phyloP scores from a whole-genome alignment of 2,888 invertebrate genomes.

The Polyommatus iphigenia region DNA sequence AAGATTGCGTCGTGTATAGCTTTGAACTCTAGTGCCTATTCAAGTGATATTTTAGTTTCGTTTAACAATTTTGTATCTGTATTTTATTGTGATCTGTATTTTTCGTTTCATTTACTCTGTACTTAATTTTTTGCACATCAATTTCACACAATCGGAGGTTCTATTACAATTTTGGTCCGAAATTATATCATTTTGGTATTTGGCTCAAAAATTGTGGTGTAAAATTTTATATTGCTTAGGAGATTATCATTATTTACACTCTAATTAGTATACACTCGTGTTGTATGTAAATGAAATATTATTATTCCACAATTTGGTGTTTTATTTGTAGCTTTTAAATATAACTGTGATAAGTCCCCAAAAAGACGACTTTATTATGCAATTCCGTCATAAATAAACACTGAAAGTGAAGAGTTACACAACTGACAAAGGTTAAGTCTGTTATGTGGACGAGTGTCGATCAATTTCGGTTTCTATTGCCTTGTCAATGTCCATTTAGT shows the following conservation, averaged over 20 bases:
- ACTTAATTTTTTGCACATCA: conserved; percentile 33
- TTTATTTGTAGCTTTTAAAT: conserved; percentile 41
- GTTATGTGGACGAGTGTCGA: background rate
- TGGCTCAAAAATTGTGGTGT: conserved; percentile 55
- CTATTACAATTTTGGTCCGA: conserved; percentile 27
- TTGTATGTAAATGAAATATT: conserved; percentile 68
- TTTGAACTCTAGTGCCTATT: conserved; percentile 28
- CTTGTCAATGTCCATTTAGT: conserved; percentile 22
- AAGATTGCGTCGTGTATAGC: conserved; percentile 26
- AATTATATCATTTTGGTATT: conserved; percentile 36
- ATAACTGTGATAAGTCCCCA: background rate
- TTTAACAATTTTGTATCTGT: conserved; percentile 25
- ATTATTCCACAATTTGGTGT: conserved; percentile 58
- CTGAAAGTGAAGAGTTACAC: background rate
- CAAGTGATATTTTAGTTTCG: conserved; percentile 29
- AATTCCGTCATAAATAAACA: background rate
- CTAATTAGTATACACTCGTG: conserved; percentile 64
- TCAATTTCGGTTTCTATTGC: conserved; percentile 14
- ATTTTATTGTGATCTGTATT: conserved; percentile 34
- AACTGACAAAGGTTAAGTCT: background rate
- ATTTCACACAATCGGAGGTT: conserved; percentile 10
- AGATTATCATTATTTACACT: conserved; percentile 59
- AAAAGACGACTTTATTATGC: background rate
- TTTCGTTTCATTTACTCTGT: conserved; percentile 30
- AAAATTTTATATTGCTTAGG: conserved; percentile 53